phyloP scores from a whole-genome alignment of 2,888 invertebrate species.

The Microplitis deprimator region DNA sequence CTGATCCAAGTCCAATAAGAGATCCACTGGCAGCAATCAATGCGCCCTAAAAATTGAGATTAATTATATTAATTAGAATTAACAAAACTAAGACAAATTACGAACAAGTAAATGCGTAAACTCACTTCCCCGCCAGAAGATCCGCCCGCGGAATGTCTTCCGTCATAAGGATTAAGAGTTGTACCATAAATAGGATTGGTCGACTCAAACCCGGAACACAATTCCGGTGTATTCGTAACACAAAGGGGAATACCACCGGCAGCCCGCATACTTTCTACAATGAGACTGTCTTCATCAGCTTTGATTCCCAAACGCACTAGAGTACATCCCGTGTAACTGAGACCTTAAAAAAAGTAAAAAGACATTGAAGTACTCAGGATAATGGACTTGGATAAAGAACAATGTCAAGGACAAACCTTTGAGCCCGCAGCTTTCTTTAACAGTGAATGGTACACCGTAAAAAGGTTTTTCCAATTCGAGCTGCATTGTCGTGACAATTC shows the following conservation, averaged over 20 bases:
- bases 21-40: slow-evolving; percentile 83
- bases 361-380: not conserved
- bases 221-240: slow-evolving; percentile 78
- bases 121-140: slow-evolving; percentile 77
- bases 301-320: slow-evolving; percentile 61
- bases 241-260: slow-evolving; percentile 77
- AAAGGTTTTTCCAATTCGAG: slow-evolving; percentile 81
- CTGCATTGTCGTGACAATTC: slow-evolving; percentile 74
- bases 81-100: not conserved
- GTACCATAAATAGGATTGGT: slow-evolving; percentile 76
- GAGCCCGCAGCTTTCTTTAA: slow-evolving; percentile 86
- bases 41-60: slow-evolving; percentile 75
- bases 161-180: slow-evolving; percentile 78
- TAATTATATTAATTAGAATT: slow-evolving; percentile 5
- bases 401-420: slow-evolving; percentile 74
- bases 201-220: slow-evolving; percentile 77
- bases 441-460: slow-evolving; percentile 87
- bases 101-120: not conserved
- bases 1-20: slow-evolving; percentile 85
- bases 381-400: not conserved
- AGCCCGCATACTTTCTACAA: slow-evolving; percentile 71
- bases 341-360: slow-evolving; percentile 55
- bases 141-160: slow-evolving; percentile 75
- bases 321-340: slow-evolving; percentile 67
- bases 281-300: slow-evolving; percentile 73